These are phyloP conservation scores for Mystacornis crossleyi DNA, from an alignment of 2,113 vertebrate genomes.

Conservation along the genomic window DNA sequence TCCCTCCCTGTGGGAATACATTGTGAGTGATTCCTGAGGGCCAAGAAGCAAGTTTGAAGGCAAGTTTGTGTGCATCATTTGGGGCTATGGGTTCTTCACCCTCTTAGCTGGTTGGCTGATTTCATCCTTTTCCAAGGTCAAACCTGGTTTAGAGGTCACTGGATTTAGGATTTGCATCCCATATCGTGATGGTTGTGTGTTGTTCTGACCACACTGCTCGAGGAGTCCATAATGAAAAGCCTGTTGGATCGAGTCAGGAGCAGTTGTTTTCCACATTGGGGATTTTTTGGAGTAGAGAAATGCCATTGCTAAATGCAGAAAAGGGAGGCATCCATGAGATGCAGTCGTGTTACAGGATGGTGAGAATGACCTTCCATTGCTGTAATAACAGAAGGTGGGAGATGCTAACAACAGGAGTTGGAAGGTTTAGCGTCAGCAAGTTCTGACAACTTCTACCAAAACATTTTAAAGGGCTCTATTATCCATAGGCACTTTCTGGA, in stretches of 20 bases:
- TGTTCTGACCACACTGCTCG: fast-evolving
- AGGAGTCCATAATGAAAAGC: neutral
- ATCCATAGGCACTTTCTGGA: slow-evolving; percentile 47
- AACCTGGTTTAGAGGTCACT: neutral
- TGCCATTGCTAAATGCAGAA: neutral
- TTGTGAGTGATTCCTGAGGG: neutral
- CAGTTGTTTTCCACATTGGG: neutral
- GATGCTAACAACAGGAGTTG: neutral
- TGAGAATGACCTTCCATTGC: neutral
- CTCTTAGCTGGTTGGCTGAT: neutral
- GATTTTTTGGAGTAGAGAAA: neutral
- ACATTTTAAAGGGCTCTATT: slow-evolving; percentile 12
- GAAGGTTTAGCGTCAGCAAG: slow-evolving; percentile 16
- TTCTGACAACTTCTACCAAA: slow-evolving; percentile 29
- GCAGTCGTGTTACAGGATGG: neutral
- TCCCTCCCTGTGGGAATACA: fast-evolving
- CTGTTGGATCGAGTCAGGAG: fast-evolving
- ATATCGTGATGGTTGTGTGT: fast-evolving
- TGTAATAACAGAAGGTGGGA: neutral
- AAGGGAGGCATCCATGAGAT: neutral
- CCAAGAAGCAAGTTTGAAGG: neutral
- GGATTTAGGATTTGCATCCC: neutral
- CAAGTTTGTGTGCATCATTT: fast-evolving
- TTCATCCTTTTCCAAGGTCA: neutral
- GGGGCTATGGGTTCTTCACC: neutral